A percentile compares a stretch with the other conserved stretches of the same genome.
Evolutionary conservation across 2,888 invertebrate species (phyloP).

Genomic region (Monopis laevigella): DNA sequence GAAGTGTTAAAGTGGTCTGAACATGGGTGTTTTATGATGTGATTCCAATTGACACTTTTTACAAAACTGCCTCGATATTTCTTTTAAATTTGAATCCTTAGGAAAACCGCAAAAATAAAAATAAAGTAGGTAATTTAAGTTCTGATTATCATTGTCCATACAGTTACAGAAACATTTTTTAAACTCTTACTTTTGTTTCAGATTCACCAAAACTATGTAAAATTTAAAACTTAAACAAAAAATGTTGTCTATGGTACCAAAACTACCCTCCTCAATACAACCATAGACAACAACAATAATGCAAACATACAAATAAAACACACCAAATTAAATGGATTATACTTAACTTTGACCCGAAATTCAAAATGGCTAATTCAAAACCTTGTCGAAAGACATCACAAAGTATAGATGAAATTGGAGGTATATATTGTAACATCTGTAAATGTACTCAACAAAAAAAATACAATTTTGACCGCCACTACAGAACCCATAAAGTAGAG

Average conservation of each 20-base stretch:
- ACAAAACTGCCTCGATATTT: too few species aligned
- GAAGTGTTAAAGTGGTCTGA: too few species aligned
- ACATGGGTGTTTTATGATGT: too few species aligned
- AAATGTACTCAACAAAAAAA: constrained; percentile 55
- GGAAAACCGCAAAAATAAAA: too few species aligned
- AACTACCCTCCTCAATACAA: neutral
- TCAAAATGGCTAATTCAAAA: neutral
- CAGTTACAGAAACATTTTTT: neutral
- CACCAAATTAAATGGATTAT: neutral
- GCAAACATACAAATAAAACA: neutral
- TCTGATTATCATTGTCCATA: too few species aligned
- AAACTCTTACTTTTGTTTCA: constrained; percentile 1
- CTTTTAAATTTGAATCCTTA: too few species aligned
- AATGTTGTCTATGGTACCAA: constrained; percentile 2
- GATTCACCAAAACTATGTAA: constrained; percentile 3
- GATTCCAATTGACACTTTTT: too few species aligned
- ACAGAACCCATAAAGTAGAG: constrained; percentile 34
- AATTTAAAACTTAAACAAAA: neutral
- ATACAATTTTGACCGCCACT: constrained; percentile 64
- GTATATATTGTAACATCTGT: constrained; percentile 68
- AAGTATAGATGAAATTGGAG: constrained; percentile 49
- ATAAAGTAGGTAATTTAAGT: too few species aligned
- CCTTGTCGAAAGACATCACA: neutral
- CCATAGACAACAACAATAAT: neutral
- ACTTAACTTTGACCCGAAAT: too few species aligned